Conservation (phyloP, 1,140 invertebrate species). For the Pantala flavescens region DNA sequence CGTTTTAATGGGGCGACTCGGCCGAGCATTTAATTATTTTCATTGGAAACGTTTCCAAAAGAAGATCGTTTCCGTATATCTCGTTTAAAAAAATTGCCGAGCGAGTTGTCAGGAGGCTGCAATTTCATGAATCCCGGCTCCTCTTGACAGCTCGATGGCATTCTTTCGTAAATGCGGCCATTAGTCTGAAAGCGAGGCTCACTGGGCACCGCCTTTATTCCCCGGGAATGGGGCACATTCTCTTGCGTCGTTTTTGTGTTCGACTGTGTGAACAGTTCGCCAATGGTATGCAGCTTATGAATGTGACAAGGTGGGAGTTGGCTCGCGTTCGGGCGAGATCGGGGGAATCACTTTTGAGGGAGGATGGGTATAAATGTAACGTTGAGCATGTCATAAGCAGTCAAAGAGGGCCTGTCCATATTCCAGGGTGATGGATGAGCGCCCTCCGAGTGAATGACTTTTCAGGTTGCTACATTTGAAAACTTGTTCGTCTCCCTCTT, state of each 20-base stretch:
- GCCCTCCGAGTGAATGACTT: background rate
- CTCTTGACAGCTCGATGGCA: too few relatives aligned
- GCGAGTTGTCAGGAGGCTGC: too few relatives aligned
- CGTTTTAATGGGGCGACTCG: too few relatives aligned
- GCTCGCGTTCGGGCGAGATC: background rate
- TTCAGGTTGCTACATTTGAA: slow-evolving; percentile 9
- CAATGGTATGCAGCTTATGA: background rate
- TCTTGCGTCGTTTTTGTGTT: background rate
- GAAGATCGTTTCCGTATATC: too few relatives aligned
- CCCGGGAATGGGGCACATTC: background rate
- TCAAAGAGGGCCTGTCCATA: slow-evolving; percentile 3
- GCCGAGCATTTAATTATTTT: too few relatives aligned
- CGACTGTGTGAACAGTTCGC: background rate
- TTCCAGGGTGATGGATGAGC: background rate
- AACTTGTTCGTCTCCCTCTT: background rate
- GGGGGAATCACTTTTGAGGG: background rate
- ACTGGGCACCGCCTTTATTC: background rate
- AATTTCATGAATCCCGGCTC: too few relatives aligned
- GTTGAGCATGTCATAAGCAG: background rate
- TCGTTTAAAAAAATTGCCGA: too few relatives aligned
- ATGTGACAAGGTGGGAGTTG: background rate
- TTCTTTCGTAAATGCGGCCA: too few relatives aligned
- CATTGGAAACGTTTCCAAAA: too few relatives aligned
- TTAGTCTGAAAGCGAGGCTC: too few relatives aligned
- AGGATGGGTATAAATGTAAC: background rate